phyloP scores from a whole-genome alignment of 2,797 vertebrate genomes.

The Cirrhinus mrigala region DNA sequence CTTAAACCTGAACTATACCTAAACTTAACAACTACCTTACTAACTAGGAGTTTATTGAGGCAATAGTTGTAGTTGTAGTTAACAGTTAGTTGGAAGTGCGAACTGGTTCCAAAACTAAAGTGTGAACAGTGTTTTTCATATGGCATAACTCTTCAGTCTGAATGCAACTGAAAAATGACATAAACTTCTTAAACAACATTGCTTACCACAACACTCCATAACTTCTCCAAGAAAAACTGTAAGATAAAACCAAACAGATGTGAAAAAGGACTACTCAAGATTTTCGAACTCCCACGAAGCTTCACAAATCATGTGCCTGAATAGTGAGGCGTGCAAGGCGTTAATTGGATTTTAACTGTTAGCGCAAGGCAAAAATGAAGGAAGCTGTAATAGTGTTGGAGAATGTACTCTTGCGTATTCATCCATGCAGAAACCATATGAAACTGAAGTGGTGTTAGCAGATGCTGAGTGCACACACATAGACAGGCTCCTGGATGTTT shows the following conservation, averaged over 20 bases:
- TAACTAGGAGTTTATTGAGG: not conserved
- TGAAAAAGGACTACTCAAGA: not conserved
- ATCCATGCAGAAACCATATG: conserved; percentile 14
- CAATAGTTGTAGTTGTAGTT: not conserved
- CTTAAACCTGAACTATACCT: not conserved
- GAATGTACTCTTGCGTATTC: conserved; percentile 15
- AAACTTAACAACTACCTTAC: not conserved
- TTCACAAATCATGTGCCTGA: conserved; percentile 23
- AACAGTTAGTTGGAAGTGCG: not conserved
- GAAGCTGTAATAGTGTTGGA: not conserved
- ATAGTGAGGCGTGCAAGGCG: not conserved
- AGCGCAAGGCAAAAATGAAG: conserved; percentile 31
- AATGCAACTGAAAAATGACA: not conserved
- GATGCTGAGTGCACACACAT: conserved; percentile 30
- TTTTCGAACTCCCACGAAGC: not conserved
- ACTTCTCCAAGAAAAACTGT: not conserved
- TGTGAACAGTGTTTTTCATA: not conserved
- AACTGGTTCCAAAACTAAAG: not conserved
- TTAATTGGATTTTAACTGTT: conserved; percentile 31
- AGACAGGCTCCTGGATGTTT: conserved; percentile 32
- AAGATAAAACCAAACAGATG: conserved; percentile 3
- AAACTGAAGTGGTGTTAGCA: conserved; percentile 39
- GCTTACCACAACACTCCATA: conserved; percentile 1
- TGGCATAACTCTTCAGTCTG: not conserved
- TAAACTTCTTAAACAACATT: not conserved